A percentile compares a stretch with the other conserved stretches of the same genome.
phyloP scores from a whole-genome alignment of 2,113 vertebrate genomes.

The Platysteira castanea region DNA sequence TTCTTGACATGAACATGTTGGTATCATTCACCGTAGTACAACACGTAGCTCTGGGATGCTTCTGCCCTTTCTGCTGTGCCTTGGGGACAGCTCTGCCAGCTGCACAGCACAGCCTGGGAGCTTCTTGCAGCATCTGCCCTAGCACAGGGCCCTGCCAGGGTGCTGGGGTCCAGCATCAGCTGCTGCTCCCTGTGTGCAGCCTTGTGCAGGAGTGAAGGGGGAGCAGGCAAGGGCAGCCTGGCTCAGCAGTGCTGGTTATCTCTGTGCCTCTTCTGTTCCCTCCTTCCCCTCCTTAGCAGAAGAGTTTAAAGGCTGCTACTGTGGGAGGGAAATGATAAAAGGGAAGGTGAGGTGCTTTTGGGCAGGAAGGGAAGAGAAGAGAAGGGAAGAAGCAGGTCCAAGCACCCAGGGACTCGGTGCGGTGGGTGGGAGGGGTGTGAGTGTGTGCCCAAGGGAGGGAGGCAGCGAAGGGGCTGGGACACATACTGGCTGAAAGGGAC shows the following conservation, averaged over 20 bases:
- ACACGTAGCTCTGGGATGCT: rapidly evolving
- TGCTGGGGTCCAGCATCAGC: rapidly evolving
- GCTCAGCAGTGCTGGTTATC: background rate
- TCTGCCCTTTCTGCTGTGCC: background rate
- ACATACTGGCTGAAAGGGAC: background rate
- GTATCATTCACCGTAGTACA: background rate
- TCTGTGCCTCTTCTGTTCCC: background rate
- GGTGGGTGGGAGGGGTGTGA: background rate
- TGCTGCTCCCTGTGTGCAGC: background rate
- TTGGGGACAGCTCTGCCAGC: background rate
- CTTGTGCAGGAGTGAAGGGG: background rate
- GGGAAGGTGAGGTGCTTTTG: background rate
- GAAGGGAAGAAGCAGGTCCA: too few species aligned
- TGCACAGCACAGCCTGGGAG: background rate
- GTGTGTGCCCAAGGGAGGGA: background rate
- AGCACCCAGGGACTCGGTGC: rapidly evolving
- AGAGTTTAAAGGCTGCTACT: background rate
- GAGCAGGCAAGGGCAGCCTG: background rate
- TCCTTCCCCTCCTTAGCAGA: background rate
- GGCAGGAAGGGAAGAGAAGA: background rate
- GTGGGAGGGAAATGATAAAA: background rate
- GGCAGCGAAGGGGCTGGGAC: background rate
- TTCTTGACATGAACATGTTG: background rate
- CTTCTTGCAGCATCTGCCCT: background rate
- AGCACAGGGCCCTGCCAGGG: background rate